Conservation (phyloP, 2,113 vertebrate genomes). For the Eolophus roseicapilla region DNA sequence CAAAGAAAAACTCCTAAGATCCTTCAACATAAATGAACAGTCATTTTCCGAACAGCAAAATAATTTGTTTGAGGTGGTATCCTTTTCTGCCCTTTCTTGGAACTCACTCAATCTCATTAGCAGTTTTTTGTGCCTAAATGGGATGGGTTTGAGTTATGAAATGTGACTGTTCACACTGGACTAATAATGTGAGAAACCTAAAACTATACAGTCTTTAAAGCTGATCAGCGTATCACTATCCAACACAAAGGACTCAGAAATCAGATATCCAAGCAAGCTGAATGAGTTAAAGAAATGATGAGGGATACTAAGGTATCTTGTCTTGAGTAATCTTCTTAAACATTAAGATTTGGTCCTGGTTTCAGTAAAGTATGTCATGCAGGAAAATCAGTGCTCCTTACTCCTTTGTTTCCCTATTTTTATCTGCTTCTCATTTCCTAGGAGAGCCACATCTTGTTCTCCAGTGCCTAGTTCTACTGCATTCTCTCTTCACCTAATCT, state of each 20-base stretch:
- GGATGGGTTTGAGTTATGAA: neutral
- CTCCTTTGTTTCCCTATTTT: neutral
- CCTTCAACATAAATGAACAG: neutral
- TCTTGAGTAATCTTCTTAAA: neutral
- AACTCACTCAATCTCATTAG: neutral
- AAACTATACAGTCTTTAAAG: conserved; percentile 7
- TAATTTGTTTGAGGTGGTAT: neutral
- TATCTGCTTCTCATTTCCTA: neutral
- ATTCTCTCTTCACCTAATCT: neutral
- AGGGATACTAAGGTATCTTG: neutral
- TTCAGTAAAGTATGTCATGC: neutral
- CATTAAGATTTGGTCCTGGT: fast-evolving
- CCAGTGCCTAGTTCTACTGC: neutral
- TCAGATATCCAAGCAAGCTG: neutral
- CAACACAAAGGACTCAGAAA: neutral
- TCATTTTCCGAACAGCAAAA: conserved; percentile 2
- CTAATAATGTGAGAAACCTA: neutral
- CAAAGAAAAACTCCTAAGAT: neutral
- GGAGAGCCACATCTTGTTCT: neutral
- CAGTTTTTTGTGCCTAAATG: neutral
- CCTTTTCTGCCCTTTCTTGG: neutral
- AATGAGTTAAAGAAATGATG: neutral
- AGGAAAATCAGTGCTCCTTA: neutral
- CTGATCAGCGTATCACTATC: conserved; percentile 12
- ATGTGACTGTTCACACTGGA: neutral